Evolutionary conservation across 2,888 invertebrate species (phyloP).

Genomic region (Lasioglossum malachurum): DNA sequence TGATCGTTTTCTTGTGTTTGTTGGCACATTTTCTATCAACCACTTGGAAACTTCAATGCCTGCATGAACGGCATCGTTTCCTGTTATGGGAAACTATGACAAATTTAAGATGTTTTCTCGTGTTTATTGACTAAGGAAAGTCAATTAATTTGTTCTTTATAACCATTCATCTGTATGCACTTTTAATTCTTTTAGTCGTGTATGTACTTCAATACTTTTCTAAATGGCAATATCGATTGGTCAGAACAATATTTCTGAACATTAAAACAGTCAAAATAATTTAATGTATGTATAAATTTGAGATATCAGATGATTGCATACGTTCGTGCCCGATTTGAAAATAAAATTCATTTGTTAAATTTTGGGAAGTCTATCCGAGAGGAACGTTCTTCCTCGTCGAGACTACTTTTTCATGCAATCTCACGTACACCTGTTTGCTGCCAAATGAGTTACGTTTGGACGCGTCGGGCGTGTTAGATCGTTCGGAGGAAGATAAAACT

Average conservation of each 20-base stretch:
- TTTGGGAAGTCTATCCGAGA: constrained; percentile 6
- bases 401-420: constrained; percentile 52
- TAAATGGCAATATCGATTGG: not conserved
- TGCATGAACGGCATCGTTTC: too few species aligned
- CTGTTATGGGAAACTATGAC: not conserved
- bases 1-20: not conserved
- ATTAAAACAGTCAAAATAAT: not conserved
- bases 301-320: too few species aligned
- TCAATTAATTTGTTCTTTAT: too few species aligned
- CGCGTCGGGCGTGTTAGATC: constrained; percentile 48
- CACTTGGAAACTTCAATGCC: not conserved
- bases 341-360: too few species aligned
- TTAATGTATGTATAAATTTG: not conserved
- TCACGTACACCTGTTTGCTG: constrained; percentile 56
- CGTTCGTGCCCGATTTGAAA: too few species aligned
- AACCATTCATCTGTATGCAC: too few species aligned
- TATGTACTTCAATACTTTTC: not conserved
- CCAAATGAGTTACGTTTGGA: constrained; percentile 61
- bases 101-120: too few species aligned
- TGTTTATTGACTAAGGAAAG: too few species aligned
- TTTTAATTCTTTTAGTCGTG: too few species aligned
- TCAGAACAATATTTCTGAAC: not conserved
- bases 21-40: not conserved
- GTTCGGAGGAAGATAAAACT: constrained; percentile 54
- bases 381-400: constrained; percentile 46